A percentile compares a stretch with the other conserved stretches of the same genome.
These are phyloP conservation scores for Holcopasites calliopsidis DNA, from an alignment of 1,140 invertebrate genomes.

Conservation along the genomic window DNA sequence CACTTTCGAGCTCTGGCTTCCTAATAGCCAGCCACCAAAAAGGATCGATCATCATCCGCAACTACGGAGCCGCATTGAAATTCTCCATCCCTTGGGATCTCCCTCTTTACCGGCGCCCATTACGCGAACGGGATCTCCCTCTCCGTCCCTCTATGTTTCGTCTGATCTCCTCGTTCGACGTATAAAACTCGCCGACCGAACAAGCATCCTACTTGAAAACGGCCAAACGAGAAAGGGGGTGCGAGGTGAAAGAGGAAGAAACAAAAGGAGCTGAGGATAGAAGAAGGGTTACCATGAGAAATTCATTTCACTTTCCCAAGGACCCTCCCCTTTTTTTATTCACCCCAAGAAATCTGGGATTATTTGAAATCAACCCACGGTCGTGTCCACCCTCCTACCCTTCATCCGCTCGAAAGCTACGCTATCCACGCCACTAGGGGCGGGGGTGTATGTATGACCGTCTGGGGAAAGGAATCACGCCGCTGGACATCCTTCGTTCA, in stretches of 20 bases:
- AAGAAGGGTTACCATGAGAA: constrained; percentile 26
- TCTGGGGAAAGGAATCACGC: constrained; percentile 53
- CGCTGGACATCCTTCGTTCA: constrained; percentile 50
- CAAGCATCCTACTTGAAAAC: not conserved
- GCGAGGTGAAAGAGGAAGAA: not conserved
- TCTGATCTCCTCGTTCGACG: not conserved
- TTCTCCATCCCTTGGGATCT: constrained; percentile 2
- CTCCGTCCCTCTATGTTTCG: not conserved
- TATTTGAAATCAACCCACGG: constrained; percentile 67
- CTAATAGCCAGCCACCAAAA: constrained; percentile 23
- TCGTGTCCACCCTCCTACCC: constrained; percentile 9
- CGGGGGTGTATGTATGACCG: not conserved
- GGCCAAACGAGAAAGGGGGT: not conserved
- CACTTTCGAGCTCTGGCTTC: constrained; percentile 1
- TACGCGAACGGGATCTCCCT: not conserved
- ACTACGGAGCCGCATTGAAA: constrained; percentile 26
- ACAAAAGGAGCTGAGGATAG: not conserved
- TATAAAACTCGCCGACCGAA: not conserved
- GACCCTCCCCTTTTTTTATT: constrained; percentile 53
- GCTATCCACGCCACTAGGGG: constrained; percentile 41
- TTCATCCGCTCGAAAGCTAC: constrained; percentile 7
- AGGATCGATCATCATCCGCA: constrained; percentile 35
- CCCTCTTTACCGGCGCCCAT: not conserved
- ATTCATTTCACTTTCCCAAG: constrained; percentile 66
- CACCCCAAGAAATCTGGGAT: constrained; percentile 59